Percentiles rank a stretch among this genome's conserved stretches.
These are phyloP conservation scores for Cisticola juncidis DNA, from an alignment of 2,113 vertebrate species.

Conservation along the genomic window DNA sequence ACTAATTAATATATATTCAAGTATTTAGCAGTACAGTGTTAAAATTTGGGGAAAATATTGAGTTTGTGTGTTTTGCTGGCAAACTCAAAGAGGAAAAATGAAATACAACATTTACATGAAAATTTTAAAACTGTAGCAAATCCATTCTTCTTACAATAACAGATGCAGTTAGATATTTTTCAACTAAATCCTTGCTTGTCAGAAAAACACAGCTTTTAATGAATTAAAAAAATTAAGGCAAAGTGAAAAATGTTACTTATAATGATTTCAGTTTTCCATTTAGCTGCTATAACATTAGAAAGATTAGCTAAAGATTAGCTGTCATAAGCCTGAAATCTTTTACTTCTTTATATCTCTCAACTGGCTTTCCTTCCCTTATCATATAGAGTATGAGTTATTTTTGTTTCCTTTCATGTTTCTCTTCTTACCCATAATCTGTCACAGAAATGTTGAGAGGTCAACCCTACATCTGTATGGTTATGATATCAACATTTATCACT, in stretches of 20 bases:
- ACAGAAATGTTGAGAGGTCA: background rate
- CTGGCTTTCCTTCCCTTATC: background rate
- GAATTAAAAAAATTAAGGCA: background rate
- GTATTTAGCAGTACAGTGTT: background rate
- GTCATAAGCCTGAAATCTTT: background rate
- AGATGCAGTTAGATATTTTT: background rate
- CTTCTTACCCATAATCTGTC: background rate
- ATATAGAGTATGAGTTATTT: background rate
- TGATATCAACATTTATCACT: background rate
- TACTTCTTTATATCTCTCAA: background rate
- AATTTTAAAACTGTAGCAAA: background rate
- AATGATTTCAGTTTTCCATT: background rate
- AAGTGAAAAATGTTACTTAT: background rate
- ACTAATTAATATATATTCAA: background rate
- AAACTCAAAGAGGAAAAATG: background rate
- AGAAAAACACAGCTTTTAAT: background rate
- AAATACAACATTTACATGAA: background rate
- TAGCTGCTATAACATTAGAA: background rate
- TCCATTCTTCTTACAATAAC: background rate
- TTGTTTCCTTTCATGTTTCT: background rate
- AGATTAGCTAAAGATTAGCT: background rate
- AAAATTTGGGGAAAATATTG: background rate
- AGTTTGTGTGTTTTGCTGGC: background rate
- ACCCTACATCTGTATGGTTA: background rate
- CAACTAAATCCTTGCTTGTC: background rate